Base-by-base conservation (phyloP, 2,797 vertebrate genomes). In the Novumbra hubbsi region DNA sequence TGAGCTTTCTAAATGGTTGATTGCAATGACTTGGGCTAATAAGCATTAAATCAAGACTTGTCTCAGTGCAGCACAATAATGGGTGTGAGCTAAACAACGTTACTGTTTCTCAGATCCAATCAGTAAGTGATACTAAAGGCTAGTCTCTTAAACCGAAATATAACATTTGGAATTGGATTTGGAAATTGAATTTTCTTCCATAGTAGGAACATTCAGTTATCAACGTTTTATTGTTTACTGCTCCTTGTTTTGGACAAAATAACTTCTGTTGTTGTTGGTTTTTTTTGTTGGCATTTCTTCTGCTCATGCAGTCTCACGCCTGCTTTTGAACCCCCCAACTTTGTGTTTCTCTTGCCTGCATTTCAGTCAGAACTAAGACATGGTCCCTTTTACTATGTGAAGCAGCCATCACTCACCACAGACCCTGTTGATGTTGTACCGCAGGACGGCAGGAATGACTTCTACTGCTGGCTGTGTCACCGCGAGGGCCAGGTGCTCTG, bases 341-440 rank as follows among this genome's bases (percentile, higher is more conserved):
- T 87, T 92, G 84, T 97, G 94, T 96, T 95, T 96, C 92, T 96
- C 95, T 97, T 96, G 93, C 96, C 96, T 95, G 94, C 95, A 92
- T 98, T 99, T 86, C 97, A 99, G 93, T 99, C 97, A 96, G 96
- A 98, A 83, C 97, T 99, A 96, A 98, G 97, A 96, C 98, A 99
- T 92, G 98, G 98, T 95, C 98, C 98, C 93, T 99, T 99, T 99
- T 99, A 98, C 97, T 99, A 99, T 97, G 89, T 95, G 96, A 99
- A 99, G 94, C 94, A 94, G 93, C 92, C 94, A 82, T 89, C 93
- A 90, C 93, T 94, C 92, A 93, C 93, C 87, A 91, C 93, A 97
- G 98, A 99, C 94, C 97, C 98, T 97, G 96, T 98, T 96, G 97
- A 99, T 97, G 98, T 98, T 96, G 95, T 97, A 96, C 98, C 97